Conservation (phyloP, 2,797 vertebrate genomes). For the Sebastes nivosus region DNA sequence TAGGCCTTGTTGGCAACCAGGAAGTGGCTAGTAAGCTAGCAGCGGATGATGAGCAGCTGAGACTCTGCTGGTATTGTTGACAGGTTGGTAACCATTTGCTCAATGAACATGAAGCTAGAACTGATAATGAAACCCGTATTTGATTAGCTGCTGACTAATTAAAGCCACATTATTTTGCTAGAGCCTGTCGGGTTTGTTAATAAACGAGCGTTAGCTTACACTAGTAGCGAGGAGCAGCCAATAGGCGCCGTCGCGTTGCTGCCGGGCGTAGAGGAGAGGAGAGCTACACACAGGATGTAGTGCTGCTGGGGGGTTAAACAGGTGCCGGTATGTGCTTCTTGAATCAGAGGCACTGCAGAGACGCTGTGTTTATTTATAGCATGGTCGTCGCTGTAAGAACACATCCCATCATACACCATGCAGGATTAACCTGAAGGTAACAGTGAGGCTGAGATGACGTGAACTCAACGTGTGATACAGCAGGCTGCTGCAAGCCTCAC, state of each 20-base stretch:
- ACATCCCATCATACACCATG: not conserved
- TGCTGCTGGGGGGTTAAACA: not conserved
- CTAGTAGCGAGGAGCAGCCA: slow-evolving; percentile 9
- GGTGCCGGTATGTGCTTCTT: not conserved
- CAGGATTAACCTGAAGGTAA: not conserved
- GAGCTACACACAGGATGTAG: not conserved
- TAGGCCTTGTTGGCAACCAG: slow-evolving; percentile 37
- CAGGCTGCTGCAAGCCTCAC: not conserved
- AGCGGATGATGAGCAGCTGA: slow-evolving; percentile 70
- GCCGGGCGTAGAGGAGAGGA: not conserved
- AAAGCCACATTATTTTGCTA: rapidly evolving
- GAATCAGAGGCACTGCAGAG: too few relatives aligned
- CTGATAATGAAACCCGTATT: rapidly evolving
- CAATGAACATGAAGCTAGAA: slow-evolving; percentile 30
- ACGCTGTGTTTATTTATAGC: not conserved
- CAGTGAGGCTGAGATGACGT: not conserved
- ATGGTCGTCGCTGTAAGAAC: too few relatives aligned
- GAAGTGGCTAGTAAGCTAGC: slow-evolving; percentile 68
- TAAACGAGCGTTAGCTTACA: slow-evolving; percentile 23
- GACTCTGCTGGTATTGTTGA: slow-evolving; percentile 11
- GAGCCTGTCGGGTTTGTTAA: not conserved
- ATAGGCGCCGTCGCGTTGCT: not conserved
- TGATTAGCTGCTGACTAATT: rapidly evolving
- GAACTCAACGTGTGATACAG: not conserved
- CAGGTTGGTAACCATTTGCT: slow-evolving; percentile 61